phyloP scores from a whole-genome alignment of 2,888 invertebrate genomes.

The Sarcophaga caerulescens region DNA sequence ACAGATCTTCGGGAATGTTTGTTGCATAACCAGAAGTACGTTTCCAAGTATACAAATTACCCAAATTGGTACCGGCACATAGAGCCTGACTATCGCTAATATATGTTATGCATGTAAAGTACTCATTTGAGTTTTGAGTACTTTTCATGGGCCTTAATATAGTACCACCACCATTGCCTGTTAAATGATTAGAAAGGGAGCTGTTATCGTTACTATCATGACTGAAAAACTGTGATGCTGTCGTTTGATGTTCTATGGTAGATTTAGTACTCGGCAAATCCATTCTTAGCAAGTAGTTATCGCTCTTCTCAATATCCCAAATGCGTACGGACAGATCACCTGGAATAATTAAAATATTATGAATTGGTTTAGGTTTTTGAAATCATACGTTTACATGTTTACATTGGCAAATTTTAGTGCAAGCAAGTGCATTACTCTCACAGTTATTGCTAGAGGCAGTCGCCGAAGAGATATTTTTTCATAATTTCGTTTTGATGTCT shows the following conservation, averaged over 20 bases:
- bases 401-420: too few relatives aligned
- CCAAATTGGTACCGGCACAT: conserved; percentile 94
- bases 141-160: conserved; percentile 71
- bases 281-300: conserved; percentile 91
- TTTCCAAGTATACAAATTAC: conserved; percentile 94
- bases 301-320: conserved; percentile 97
- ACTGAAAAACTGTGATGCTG: conserved; percentile 71
- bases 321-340: conserved; percentile 92
- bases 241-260: conserved; percentile 33
- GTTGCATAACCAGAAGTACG: conserved; percentile 78
- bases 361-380: conserved; percentile 71
- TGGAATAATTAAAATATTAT: conserved; percentile 71
- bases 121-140: conserved; percentile 81
- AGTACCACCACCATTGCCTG: conserved; percentile 68
- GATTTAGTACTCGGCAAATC: conserved; percentile 80
- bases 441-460: too few relatives aligned
- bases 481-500: too few relatives aligned
- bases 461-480: too few relatives aligned
- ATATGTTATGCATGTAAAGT: conserved; percentile 88
- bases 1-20: conserved; percentile 86
- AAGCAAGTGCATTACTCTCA: too few relatives aligned
- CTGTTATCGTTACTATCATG: conserved; percentile 69
- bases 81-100: conserved; percentile 88
- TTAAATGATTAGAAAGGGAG: conserved; percentile 63
- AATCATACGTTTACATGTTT: too few relatives aligned